Evolutionary conservation across 2,888 invertebrate genomes (phyloP), one percentile per base, ranked within the genome.

Genomic region (Pseudeuparius sepicola): DNA sequence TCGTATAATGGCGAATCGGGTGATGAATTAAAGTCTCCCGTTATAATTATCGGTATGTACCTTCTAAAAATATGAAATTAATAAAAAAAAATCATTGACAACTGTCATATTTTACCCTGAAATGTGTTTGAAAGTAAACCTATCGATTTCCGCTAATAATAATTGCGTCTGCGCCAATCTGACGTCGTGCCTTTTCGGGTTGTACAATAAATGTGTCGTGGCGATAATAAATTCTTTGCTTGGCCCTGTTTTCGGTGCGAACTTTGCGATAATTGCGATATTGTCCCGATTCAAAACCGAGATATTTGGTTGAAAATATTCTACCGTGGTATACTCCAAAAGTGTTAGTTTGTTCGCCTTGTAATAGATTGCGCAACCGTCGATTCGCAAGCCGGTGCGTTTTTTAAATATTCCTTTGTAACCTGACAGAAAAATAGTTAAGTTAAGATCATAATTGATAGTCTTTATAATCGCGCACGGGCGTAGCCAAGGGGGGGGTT

Each of bases 161-260:
- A 88, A 57, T 51, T 85, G 81, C 23, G 83, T 66, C 63, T 98
- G 97, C 0, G 87, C 92, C 16, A 96, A 65, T 46, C 93, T 76
- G 1, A 96, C 77, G 58, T 97, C 96, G 12, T 84, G 78, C 23
- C 97, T 68, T 46, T 66, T 76, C 0, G 89, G 92, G 67, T 97
- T 97, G 60, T 84, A 98, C 6, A 97, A 65, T 27, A 98, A 67
- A 62, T 98, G 98, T 0, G 97, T 97, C 7, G 90, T 97, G 3
- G 89, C 87, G 1, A 97, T 75, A 31, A 87, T 71, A 24, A 94
- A 60, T 4, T 73, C 65, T 2, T 65, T 62, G 2, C 63, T 47
- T 0, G 67, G 66, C 33, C 63, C 51, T 0, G 58, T 52, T 39
- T 64, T 70, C 1, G 78, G 69, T 10, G 64, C 61, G 37, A 96